Evolutionary conservation across 2,888 invertebrate species (phyloP), one percentile per base, ranked within the genome.

Genomic region (Leucophenga montana): DNA sequence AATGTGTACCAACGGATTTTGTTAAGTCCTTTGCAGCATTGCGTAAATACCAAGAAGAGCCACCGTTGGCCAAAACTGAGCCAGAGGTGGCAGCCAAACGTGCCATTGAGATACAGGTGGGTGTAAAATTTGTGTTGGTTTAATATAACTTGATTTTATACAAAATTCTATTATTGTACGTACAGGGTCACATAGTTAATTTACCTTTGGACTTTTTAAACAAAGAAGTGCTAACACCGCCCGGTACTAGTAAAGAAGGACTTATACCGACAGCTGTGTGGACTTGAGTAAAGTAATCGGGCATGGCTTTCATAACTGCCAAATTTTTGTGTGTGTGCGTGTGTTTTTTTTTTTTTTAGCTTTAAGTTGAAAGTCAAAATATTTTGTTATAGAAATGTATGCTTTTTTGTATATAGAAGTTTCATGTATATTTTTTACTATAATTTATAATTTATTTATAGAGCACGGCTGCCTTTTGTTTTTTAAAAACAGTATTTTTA

Each of bases 201-300:
- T 90, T 98, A 86, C 98, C 99, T 0, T 89, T 97, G 66, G 91
- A 95, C 71, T 99, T 99, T 89, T 91, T 99, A n/a, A 92, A 92
- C 82, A 92, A 95, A 77, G 97, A 98, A 89, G 92, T 92, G 56
- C 90, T 98, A 56, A 95, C 95, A 18, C 98, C 98, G 8, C 92
- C 93, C 67, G 92, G 93, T 53, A 92, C 92, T 16, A 94, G 95
- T 20, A 95, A 95, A 87, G 98, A 98, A 88, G 96, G 96, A 62
- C 93, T 98, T 84, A 93, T 98, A 92, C 98, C 98, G 3, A 95
- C 95, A 39, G 91, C 95, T 1, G 90, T 98, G 20, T 99, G 98
- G 97, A 97, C 97, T 18, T 97, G 90, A 79, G 46, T 46, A 54
- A 18, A 61, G 39, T 18, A 6, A 39, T 39, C 16, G 8, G 5